Evolutionary conservation across 2,888 invertebrate genomes (phyloP), one percentile per base, ranked within the genome.

Genomic region (Neria commutata): DNA sequence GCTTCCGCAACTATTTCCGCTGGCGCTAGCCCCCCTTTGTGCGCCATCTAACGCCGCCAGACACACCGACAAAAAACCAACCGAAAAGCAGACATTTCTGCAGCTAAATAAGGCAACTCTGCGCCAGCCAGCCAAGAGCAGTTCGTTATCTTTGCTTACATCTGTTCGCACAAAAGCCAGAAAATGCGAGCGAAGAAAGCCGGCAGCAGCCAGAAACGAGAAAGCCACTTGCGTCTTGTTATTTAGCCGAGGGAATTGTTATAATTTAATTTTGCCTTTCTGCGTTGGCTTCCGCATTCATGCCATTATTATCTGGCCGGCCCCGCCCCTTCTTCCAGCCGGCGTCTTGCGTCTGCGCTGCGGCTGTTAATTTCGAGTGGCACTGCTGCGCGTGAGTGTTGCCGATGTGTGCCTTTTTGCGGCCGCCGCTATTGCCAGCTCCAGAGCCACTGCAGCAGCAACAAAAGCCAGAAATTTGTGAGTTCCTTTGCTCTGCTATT

Each of bases 241-340:
- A 69, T 67, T 67, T 67, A 60, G 66, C 66, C 63, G 37, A 63
- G 65, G 65, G 65, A 67, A 65, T 65, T 67, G 64, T 64, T 69
- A 65, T 69, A 67, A 67, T 66, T 67, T 69, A 64, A 69, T 69
- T 69, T 67, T 61, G 61, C 58, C 46, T 58, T 64, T 61, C 61
- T 53, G 46, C 25, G 24, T 52, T 21, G 21, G 42, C 21, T 46
- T 53, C 25, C 34, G 16, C 46, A 54, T 53, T 40, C 58, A 24
- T 54, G 45, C 33, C 23, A 21, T 29, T 50, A 57, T 50, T 46
- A 51, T 62, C 23, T 52, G 52, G 56, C 48, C 42, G 17, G 19
- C 2, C 21, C 14, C 29, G 6, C 6, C 29, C 11, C 29, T 6
- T 29, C 6, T 6, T 42, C 19, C 8, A 4, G 8, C 21, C 19